These are phyloP conservation scores for Pyralis farinalis DNA, from an alignment of 2,888 invertebrate species.

Conservation along the genomic window DNA sequence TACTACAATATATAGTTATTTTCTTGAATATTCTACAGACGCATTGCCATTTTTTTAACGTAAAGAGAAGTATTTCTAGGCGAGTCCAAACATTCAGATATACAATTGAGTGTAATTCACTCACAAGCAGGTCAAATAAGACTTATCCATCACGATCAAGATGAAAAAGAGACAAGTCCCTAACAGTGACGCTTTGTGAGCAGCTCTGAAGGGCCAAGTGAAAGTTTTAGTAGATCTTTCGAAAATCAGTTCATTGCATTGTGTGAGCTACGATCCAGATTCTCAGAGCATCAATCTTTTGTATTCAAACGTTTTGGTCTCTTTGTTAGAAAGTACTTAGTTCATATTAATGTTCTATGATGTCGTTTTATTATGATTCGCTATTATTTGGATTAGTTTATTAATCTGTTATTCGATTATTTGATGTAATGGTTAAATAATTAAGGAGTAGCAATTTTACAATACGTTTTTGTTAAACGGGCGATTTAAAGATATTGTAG, in stretches of 20 bases:
- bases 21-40: no score
- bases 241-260: conserved; percentile 54
- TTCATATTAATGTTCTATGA: no score
- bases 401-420: no score
- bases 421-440: no score
- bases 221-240: conserved; percentile 65
- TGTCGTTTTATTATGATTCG: no score
- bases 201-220: conserved; percentile 60
- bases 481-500: no score
- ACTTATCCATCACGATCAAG: conserved; percentile 11
- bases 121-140: conserved; percentile 3
- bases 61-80: not conserved
- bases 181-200: conserved; percentile 34
- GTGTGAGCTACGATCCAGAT: conserved; percentile 51
- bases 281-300: conserved; percentile 57
- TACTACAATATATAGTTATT: no score
- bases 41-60: no score
- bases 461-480: no score
- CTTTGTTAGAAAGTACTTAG: conserved; percentile 43
- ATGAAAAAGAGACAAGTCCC: conserved; percentile 18
- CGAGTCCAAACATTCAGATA: conserved; percentile 10
- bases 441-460: no score
- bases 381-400: no score
- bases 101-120: conserved; percentile 6
- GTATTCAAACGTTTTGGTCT: conserved; percentile 41